Percentiles rank a stretch among this genome's conserved stretches.
These are phyloP conservation scores for Lucilia sericata DNA, from an alignment of 1,140 invertebrate genomes.

Conservation along the genomic window DNA sequence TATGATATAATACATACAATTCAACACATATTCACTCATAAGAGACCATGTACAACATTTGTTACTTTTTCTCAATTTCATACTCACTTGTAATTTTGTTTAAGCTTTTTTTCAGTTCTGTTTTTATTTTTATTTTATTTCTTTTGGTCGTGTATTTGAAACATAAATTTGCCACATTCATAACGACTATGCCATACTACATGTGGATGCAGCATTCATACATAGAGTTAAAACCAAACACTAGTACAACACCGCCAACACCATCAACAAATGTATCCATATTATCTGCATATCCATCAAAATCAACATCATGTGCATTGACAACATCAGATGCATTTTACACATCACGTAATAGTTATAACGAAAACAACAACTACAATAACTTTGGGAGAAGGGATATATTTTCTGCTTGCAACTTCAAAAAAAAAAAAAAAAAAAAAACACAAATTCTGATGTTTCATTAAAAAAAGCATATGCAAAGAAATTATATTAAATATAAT, in stretches of 20 bases:
- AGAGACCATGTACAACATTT: neutral
- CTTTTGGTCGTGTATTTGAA: constrained; percentile 1
- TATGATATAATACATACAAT: neutral
- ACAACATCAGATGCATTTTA: constrained; percentile 36
- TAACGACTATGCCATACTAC: neutral
- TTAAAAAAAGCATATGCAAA: neutral
- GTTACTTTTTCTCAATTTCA: constrained; percentile 11
- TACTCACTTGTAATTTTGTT: neutral
- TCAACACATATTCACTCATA: neutral
- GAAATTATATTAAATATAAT: neutral
- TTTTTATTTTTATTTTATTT: constrained; percentile 2
- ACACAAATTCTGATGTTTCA: no score
- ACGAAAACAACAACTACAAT: neutral
- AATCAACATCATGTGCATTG: constrained; percentile 35
- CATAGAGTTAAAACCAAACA: no score
- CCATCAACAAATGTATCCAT: neutral
- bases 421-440: neutral
- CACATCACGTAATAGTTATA: constrained; percentile 28
- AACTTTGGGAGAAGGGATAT: neutral
- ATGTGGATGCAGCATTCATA: no score
- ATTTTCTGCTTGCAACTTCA: neutral
- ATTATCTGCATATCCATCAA: constrained; percentile 34
- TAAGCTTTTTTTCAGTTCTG: neutral
- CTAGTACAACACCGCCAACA: no score
- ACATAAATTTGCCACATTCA: neutral